phyloP scores from a whole-genome alignment of 1,140 invertebrate genomes.

The Psix sp. region DNA sequence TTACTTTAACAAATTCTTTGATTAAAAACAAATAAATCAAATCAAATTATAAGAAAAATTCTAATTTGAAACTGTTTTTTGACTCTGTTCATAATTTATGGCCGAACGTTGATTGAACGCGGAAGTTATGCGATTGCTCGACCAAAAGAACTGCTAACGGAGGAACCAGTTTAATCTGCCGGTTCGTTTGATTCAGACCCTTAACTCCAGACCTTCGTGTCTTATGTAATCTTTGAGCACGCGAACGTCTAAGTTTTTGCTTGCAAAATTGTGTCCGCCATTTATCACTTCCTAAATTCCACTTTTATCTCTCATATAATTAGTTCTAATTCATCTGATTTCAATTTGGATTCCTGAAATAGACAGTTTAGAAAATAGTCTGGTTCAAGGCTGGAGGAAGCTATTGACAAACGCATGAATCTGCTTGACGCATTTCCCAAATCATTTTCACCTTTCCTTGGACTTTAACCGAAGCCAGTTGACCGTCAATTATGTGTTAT shows the following conservation, averaged over 20 bases:
- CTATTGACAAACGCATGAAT: constrained; percentile 67
- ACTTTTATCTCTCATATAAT: too few species aligned
- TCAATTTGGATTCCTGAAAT: constrained; percentile 44
- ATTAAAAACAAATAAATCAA: too few species aligned
- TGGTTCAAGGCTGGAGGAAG: constrained; percentile 69
- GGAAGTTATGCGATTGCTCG: constrained; percentile 27
- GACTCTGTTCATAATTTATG: too few species aligned
- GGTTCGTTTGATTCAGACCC: constrained; percentile 16
- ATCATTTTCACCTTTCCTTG: constrained; percentile 45
- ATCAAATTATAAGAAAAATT: too few species aligned
- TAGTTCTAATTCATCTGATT: constrained; percentile 37
- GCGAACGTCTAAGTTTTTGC: constrained; percentile 12
- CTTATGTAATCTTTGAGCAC: constrained; percentile 34
- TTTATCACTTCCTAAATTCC: too few species aligned
- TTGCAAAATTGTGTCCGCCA: too few species aligned
- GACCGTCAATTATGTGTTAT: too few species aligned
- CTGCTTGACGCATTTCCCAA: constrained; percentile 41
- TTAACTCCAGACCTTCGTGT: constrained; percentile 2
- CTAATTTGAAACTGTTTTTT: too few species aligned
- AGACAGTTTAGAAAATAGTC: constrained; percentile 64
- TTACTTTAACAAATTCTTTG: too few species aligned
- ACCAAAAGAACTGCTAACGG: constrained; percentile 31
- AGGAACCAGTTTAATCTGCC: constrained; percentile 42
- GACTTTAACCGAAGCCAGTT: constrained; percentile 37
- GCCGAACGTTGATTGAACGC: constrained; percentile 19